A percentile compares a stretch with the other conserved stretches of the same genome.
These are phyloP conservation scores for Oxystoma pomonae DNA, from an alignment of 2,888 invertebrate species.

Conservation along the genomic window DNA sequence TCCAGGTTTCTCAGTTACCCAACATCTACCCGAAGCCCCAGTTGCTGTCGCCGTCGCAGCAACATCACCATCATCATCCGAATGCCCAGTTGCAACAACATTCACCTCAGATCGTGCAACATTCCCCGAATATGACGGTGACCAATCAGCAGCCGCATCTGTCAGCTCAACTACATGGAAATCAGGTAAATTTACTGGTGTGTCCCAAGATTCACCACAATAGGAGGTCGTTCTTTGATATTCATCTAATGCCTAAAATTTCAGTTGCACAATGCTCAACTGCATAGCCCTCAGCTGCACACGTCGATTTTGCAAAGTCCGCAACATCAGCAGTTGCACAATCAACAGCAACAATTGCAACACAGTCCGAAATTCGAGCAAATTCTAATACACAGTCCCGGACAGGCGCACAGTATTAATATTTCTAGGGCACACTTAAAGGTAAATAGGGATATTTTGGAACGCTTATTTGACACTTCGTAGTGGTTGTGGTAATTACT, in stretches of 20 bases:
- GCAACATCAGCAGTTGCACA: conserved; percentile 32
- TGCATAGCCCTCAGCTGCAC: not conserved
- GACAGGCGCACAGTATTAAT: not conserved
- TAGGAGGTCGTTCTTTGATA: too few species aligned
- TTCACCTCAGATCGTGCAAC: conserved; percentile 19
- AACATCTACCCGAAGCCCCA: conserved; percentile 19
- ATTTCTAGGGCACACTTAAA: not conserved
- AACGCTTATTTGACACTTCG: too few species aligned
- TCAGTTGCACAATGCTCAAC: not conserved
- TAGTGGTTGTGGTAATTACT: too few species aligned
- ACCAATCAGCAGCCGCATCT: conserved; percentile 4
- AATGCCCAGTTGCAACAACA: conserved; percentile 12
- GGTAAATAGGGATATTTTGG: too few species aligned
- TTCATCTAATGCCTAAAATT: too few species aligned
- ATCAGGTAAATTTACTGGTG: too few species aligned
- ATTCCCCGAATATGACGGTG: conserved; percentile 17
- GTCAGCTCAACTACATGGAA: not conserved
- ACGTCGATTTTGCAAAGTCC: conserved; percentile 8
- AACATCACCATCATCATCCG: conserved; percentile 6
- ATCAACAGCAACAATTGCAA: conserved; percentile 26
- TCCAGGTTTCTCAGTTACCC: conserved; percentile 20
- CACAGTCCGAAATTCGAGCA: conserved; percentile 2
- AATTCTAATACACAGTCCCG: not conserved
- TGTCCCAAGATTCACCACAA: too few species aligned
- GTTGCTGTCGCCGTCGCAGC: conserved; percentile 13